phyloP scores from a whole-genome alignment of 2,888 invertebrate genomes.

The Nebria brevicollis region DNA sequence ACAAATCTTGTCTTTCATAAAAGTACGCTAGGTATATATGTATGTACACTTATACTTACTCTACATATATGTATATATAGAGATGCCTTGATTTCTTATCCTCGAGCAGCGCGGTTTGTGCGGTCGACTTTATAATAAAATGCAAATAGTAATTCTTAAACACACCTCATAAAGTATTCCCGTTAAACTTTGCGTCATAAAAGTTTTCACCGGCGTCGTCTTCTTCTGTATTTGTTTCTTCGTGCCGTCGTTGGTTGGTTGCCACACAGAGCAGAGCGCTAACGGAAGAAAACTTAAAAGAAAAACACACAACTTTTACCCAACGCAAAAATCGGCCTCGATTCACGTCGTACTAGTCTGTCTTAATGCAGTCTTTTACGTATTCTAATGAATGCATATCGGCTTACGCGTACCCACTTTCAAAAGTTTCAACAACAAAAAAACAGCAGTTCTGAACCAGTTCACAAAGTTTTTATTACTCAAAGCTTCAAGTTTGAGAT shows the following conservation, averaged over 20 bases:
- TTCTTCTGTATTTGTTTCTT: constrained; percentile 36
- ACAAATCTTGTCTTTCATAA: constrained; percentile 3
- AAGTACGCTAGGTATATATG: not conserved
- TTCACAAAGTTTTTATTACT: not conserved
- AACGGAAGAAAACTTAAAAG: constrained; percentile 55
- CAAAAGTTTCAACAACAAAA: constrained; percentile 43
- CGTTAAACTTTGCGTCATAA: constrained; percentile 56
- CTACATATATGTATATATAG: not conserved
- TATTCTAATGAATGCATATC: constrained; percentile 61
- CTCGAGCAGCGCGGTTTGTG: not conserved
- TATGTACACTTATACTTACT: too few relatives aligned
- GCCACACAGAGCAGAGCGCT: constrained; percentile 30
- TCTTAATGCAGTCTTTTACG: constrained; percentile 59
- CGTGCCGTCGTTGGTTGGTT: constrained; percentile 4
- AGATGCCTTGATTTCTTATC: constrained; percentile 39
- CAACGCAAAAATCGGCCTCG: constrained; percentile 50
- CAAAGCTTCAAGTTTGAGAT: not conserved
- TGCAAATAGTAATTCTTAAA: constrained; percentile 57
- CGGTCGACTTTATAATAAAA: constrained; percentile 49
- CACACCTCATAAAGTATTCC: constrained; percentile 57
- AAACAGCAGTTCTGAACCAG: constrained; percentile 48
- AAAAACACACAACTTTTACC: constrained; percentile 58
- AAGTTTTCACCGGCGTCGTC: constrained; percentile 53
- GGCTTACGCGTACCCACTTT: constrained; percentile 55
- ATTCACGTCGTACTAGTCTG: constrained; percentile 52